Base-by-base conservation (phyloP, 1,140 invertebrate species). In the Diorhabda carinulata region DNA sequence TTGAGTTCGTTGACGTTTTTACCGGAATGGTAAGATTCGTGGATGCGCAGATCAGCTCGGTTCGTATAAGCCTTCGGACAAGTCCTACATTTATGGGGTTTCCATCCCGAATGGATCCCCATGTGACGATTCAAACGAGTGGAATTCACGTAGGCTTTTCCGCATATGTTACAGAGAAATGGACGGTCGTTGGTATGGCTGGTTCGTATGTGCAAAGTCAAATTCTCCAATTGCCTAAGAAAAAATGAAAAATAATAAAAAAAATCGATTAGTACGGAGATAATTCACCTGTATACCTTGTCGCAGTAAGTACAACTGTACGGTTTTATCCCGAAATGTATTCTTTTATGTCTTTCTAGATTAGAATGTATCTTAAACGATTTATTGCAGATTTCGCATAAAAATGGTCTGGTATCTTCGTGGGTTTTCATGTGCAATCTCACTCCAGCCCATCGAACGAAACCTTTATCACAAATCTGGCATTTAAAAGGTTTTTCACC, bases 131-230 rank as follows among this genome's bases (percentile, higher is more conserved):
- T 52, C 41, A 80, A 66, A 41, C 77, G 64, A 2, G 74, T 75
- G n/a, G 75, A 77, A 60, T 71, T 76, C 3, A 77, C 76, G 70
- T 77, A 78, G 4, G 74, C 65, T 69, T 67, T 67, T 43, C 86
- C 84, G 75, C 92, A 94, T 61, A 87, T 86, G 2, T 82, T 83
- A 73, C 91, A 87, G 68, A 87, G 80, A 77, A 88, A 90, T 0
- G 89, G 90, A 57, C 87, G 76, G 69, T 89, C 87, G 3, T 87
- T 87, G 0, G 91, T 92, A 73, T 93, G 91, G 47, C 68, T 60
- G 9, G 74, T 77, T 41, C 77, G 68, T 57, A 78, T 73, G 61
- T 79, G 78, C 6, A 78, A 44, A 68, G 77, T 75, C 56, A 79
- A 68, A 73, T 79, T 78, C 66, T 76, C 74, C 4, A 71, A 76